These are phyloP conservation scores for Avahi laniger DNA, from an alignment of 2,797 vertebrate genomes.

Conservation along the genomic window DNA sequence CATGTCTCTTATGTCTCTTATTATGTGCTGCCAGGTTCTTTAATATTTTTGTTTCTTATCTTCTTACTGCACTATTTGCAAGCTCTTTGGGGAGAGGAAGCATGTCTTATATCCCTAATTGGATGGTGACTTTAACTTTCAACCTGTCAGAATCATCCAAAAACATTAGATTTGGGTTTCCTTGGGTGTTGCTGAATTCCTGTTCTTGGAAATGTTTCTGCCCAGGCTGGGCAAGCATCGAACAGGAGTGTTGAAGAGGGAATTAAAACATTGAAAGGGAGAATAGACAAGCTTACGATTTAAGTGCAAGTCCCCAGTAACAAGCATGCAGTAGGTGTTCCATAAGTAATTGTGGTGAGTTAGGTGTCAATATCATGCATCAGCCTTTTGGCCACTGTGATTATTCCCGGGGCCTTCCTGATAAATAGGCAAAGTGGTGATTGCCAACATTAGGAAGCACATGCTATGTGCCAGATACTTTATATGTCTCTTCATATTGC, in stretches of 20 bases:
- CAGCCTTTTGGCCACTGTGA: background rate
- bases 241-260: background rate
- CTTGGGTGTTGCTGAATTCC: background rate
- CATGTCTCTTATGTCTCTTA: background rate
- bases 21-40: background rate
- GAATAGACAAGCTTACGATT: background rate
- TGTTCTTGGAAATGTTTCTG: background rate
- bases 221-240: background rate
- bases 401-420: background rate
- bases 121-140: background rate
- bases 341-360: background rate
- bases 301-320: background rate
- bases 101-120: background rate
- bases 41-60: background rate
- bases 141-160: background rate
- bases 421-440: background rate
- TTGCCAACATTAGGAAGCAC: background rate
- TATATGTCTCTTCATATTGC: background rate
- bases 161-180: background rate
- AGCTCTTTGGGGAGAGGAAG: background rate
- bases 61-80: background rate
- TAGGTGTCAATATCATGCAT: background rate
- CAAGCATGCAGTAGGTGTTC: background rate
- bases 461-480: too few relatives aligned
- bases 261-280: background rate